These are phyloP conservation scores for Epinephelus lanceolatus DNA, from an alignment of 2,113 vertebrate species.

Conservation along the genomic window DNA sequence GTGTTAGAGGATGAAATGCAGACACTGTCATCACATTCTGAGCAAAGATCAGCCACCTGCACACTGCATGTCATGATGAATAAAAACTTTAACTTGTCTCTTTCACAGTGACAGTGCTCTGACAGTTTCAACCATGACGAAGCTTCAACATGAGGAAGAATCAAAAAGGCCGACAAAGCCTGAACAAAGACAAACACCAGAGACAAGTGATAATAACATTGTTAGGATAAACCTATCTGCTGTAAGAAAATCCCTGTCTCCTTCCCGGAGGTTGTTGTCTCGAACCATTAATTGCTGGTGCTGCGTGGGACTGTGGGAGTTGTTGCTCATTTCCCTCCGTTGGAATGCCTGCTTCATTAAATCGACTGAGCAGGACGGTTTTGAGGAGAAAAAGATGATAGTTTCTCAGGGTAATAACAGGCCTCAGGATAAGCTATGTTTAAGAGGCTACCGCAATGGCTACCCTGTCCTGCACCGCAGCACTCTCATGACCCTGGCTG, in stretches of 20 bases:
- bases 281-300: conserved; percentile 80
- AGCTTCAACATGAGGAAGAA: no score
- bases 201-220: not conserved
- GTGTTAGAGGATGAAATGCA: no score
- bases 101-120: not conserved
- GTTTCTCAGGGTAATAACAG: conserved; percentile 93
- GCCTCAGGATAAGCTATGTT: conserved; percentile 82
- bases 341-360: conserved; percentile 78
- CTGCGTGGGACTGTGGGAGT: conserved; percentile 72
- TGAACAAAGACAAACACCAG: not conserved
- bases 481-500: conserved; percentile 76
- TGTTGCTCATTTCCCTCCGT: conserved; percentile 60
- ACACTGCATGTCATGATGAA: not conserved
- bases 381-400: conserved; percentile 85
- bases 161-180: not conserved
- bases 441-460: conserved; percentile 80
- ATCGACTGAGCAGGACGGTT: conserved; percentile 78
- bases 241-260: conserved; percentile 23
- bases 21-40: no score
- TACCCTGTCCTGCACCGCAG: conserved; percentile 72
- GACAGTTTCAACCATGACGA: not conserved
- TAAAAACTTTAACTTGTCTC: not conserved
- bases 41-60: not conserved
- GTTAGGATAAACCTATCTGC: conserved; percentile 10
- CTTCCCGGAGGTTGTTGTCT: conserved; percentile 66